These are phyloP conservation scores for Neuroscelio doddi DNA, from an alignment of 2,888 invertebrate species.

Conservation along the genomic window DNA sequence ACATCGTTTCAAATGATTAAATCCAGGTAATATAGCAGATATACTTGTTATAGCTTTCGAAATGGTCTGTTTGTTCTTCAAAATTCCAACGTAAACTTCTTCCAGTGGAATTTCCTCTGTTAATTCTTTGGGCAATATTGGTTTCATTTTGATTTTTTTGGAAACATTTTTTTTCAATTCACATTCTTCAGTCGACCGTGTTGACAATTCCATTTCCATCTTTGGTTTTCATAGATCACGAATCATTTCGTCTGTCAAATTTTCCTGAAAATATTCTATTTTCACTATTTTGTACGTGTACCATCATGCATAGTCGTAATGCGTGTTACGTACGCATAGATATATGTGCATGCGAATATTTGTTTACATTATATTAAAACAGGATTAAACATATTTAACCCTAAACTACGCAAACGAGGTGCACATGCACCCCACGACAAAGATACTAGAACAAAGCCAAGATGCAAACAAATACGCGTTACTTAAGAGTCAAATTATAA, in stretches of 20 bases:
- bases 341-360: no score
- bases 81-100: slow-evolving; percentile 77
- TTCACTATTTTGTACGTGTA: not conserved
- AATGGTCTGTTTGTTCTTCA: slow-evolving; percentile 77
- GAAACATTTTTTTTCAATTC: slow-evolving; percentile 24
- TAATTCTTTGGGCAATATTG: slow-evolving; percentile 76
- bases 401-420: no score
- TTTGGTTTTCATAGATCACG: not conserved
- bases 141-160: slow-evolving; percentile 61
- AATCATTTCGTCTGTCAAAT: not conserved
- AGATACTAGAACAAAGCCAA: no score
- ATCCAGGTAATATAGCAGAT: slow-evolving; percentile 75
- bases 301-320: no score
- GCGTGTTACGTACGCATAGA: no score
- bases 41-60: slow-evolving; percentile 79
- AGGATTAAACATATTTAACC: no score
- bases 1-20: slow-evolving; percentile 84
- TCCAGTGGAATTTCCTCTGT: slow-evolving; percentile 73
- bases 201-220: slow-evolving; percentile 1
- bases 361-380: no score
- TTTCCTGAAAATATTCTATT: not conserved
- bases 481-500: no score
- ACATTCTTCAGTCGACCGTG: slow-evolving; percentile 7
- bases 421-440: no score
- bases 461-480: no score